Evolutionary conservation across 2,797 vertebrate genomes (phyloP), one percentile per base, ranked within the genome.

Genomic region (Acridotheres tristis): DNA sequence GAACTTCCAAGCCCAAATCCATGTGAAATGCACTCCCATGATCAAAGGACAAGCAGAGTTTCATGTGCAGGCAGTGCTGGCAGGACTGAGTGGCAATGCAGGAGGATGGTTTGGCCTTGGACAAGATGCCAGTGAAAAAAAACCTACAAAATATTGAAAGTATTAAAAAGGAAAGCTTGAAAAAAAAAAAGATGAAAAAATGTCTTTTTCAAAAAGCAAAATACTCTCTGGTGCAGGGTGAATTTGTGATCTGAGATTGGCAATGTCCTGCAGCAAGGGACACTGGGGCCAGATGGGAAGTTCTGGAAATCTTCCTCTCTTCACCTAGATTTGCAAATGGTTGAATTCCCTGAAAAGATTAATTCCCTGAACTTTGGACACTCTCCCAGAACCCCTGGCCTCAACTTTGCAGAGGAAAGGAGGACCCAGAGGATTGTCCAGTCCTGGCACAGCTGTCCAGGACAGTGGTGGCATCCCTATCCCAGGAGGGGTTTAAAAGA

Each of bases 221-320:
- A 53, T 29, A 0, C 0, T 10, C 19, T 9, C 18, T 50, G 26
- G 4, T 0, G 2, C 50, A 77, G 34, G 32, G 17, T 30, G n/a
- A n/a, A 42, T 21, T 7, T 53, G 53, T 67, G 50, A 68, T 38
- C 27, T 67, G 48, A 53, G 25, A 7, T 1, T 66, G 67, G 26
- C 17, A 8, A 9, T 13, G 15, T 47, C 42, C 26, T 74, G 32
- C 58, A 67, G 36, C 5, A 40, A 83, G 61, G 27, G 43, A 62
- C 29, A 26, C 20, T 15, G 27, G 10, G 38, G 4, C 2, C 18
- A 48, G 34, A 7, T 11, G 34, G 66, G 32, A 71, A 7, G 50
- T 65, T 38, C 23, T 72, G 58, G 34, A 42, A 54, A 48, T 47
- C 16, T 77, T 61, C 36, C 25, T 71, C 5, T 42, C 27, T 80